Percentiles rank a stretch among this genome's conserved stretches.
phyloP scores from a whole-genome alignment of 37 sponge, comb jelly and placozoan species.

The Spongilla lacustris region DNA sequence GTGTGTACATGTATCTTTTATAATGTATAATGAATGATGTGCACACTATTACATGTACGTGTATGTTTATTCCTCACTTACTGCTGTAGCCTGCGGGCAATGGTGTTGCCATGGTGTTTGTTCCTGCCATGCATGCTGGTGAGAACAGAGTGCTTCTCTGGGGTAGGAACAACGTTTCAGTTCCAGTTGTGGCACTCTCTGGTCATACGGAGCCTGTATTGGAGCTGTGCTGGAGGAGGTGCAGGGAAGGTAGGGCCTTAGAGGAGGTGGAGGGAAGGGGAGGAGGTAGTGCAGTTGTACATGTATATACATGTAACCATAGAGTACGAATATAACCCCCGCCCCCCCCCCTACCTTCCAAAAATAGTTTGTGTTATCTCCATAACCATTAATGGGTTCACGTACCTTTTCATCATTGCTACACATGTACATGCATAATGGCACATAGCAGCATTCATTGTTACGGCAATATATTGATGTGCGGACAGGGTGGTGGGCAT shows the following conservation, averaged over 20 bases:
- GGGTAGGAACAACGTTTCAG: slow-evolving; percentile 32
- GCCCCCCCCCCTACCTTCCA: no score
- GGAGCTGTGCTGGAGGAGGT: slow-evolving; percentile 66
- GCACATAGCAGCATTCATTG: no score
- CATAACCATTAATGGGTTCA: no score
- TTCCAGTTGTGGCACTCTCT: slow-evolving; percentile 47
- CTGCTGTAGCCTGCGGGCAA: slow-evolving; percentile 66
- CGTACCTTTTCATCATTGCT: slow-evolving; percentile 17
- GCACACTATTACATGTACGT: no score
- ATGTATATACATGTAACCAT: neutral
- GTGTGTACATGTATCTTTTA: no score
- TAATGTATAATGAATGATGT: no score
- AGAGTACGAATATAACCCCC: no score
- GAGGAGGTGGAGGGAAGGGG: slow-evolving; percentile 36
- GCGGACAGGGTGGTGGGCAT: no score
- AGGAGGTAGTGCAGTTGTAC: no score
- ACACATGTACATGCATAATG: no score
- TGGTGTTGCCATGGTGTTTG: slow-evolving; percentile 65
- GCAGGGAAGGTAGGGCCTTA: slow-evolving; percentile 41
- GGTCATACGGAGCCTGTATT: slow-evolving; percentile 60
- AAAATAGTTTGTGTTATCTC: no score
- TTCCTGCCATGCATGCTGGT: slow-evolving; percentile 66
- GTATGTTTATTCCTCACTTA: neutral
- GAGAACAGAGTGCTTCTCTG: slow-evolving; percentile 72
- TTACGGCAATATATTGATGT: no score